These are phyloP conservation scores for Nasonovia ribisnigri DNA, from an alignment of 2,888 invertebrate genomes.

Conservation along the genomic window DNA sequence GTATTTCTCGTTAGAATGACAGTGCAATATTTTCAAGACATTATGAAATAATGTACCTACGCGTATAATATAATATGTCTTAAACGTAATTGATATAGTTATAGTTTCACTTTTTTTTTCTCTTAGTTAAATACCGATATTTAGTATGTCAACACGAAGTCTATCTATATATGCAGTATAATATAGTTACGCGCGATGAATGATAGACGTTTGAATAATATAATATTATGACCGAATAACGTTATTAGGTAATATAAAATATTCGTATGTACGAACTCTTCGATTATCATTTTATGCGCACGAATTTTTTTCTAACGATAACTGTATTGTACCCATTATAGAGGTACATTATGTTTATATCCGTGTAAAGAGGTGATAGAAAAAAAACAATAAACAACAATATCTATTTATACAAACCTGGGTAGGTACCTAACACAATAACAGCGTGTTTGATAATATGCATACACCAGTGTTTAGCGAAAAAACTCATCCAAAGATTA, in stretches of 20 bases:
- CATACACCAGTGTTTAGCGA: too few relatives aligned
- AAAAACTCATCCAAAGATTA: not conserved
- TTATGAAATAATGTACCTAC: constrained; percentile 30
- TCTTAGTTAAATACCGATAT: constrained; percentile 23
- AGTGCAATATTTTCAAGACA: not conserved
- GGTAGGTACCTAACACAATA: not conserved
- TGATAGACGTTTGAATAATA: constrained; percentile 13
- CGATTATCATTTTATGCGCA: constrained; percentile 3
- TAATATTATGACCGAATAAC: not conserved
- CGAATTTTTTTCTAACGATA: not conserved
- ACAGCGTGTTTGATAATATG: not conserved
- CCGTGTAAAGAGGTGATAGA: not conserved
- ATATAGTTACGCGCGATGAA: not conserved
- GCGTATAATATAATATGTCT: not conserved
- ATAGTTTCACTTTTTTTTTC: constrained; percentile 42
- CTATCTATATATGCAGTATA: not conserved
- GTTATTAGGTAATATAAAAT: not conserved
- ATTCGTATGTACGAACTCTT: constrained; percentile 31
- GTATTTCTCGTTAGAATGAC: constrained; percentile 1
- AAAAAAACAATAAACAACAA: not conserved
- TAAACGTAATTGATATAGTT: constrained; percentile 22
- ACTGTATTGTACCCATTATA: not conserved
- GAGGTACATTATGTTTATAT: not conserved
- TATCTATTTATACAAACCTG: not conserved
- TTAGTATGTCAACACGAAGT: constrained; percentile 21